Base-by-base conservation (phyloP, 2,113 vertebrate species). In the Carassius gibelio region DNA sequence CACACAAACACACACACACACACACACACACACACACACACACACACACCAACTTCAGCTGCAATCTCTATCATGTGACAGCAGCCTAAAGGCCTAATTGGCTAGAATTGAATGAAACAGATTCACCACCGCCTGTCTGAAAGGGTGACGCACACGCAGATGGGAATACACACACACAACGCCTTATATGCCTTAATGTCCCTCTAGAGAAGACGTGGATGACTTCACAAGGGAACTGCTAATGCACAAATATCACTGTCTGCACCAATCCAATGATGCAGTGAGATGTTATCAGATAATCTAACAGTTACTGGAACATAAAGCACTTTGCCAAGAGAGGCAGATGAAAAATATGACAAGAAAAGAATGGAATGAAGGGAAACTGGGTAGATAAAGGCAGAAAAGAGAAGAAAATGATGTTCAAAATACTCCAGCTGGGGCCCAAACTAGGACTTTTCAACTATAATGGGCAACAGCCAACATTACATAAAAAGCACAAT, bases 51-150 rank as follows among this genome's bases (percentile, higher is more conserved):
- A 92, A 88, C 86, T 84, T 50, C 90, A 93, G 93, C 91, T 90
- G 90, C 83, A 87, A 83, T 36, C 42, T 45, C 0, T 55, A 86
- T 93, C 93, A 93, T 86, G 77, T 93, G 93, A 91, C 83, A n/a
- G 3, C 79, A 87, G 52, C 66, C 81, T 30, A n/a, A 14, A 45
- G 81, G 84, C 72, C 88, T 66, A 78, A 87, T 84, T 89, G 88
- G 90, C 30, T 75, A 11, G 14, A 30, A 72, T 6, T 72, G 50
- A 83, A 26, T 90, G 75, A 75, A 85, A 45, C 66, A 42, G n/a
- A 66, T 74, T 36, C 30, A 48, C 50, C 78, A 50, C 48, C n/a
- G 80, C 26, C 62, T 71, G 75, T 38, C 14, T 34, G 64, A 72
- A 64, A 48, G 9, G 23, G 62, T 79, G 57, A 17, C 42, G 10